Conservation (phyloP, 1,140 invertebrate species). For the Drosophila grimshawi region DNA sequence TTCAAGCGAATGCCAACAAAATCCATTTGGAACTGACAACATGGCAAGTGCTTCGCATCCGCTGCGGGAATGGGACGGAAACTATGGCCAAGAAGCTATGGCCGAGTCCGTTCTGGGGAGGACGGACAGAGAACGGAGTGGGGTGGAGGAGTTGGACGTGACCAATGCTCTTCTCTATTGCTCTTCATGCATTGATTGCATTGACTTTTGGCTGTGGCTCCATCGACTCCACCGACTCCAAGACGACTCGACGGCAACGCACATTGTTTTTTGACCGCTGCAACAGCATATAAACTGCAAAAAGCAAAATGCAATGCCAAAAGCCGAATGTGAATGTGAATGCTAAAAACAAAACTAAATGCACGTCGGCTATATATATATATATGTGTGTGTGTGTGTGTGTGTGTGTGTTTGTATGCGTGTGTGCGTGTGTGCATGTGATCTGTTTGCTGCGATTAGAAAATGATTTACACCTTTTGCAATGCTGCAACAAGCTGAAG, state of each 20-base stretch:
- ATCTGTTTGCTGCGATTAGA: slow-evolving; percentile 73
- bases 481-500: slow-evolving; percentile 37
- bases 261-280: slow-evolving; percentile 51
- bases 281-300: slow-evolving; percentile 26
- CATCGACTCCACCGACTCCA: slow-evolving; percentile 1
- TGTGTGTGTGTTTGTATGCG: slow-evolving; percentile 19
- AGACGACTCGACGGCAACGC: slow-evolving; percentile 19
- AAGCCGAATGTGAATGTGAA: slow-evolving; percentile 37
- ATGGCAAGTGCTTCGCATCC: slow-evolving; percentile 55
- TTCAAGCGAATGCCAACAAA: slow-evolving; percentile 26
- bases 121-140: not conserved
- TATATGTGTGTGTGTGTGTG: slow-evolving; percentile 6
- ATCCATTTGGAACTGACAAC: slow-evolving; percentile 47
- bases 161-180: slow-evolving; percentile 32
- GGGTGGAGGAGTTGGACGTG: slow-evolving; percentile 20
- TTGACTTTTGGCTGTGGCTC: slow-evolving; percentile 48
- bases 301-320: slow-evolving; percentile 56
- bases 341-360: slow-evolving; percentile 62
- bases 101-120: not conserved
- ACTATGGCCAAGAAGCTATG: not conserved
- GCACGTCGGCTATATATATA: slow-evolving; percentile 18
- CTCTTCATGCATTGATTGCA: slow-evolving; percentile 49
- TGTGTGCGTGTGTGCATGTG: slow-evolving; percentile 53
- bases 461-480: slow-evolving; percentile 73
- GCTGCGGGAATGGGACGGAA: not conserved